Conservation (phyloP, 2,797 vertebrate species). For the Pseudochirops corinnae region DNA sequence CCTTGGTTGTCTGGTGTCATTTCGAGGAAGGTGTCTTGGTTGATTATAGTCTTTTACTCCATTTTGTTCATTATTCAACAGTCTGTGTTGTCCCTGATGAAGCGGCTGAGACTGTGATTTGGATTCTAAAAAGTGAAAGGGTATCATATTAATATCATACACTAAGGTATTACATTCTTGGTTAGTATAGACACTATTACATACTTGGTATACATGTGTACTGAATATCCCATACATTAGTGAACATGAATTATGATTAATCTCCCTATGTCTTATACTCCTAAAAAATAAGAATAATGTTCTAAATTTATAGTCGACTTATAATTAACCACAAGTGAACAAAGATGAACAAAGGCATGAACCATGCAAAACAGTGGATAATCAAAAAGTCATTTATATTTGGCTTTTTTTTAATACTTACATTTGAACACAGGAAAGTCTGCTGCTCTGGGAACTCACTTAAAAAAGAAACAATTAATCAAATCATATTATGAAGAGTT, state of each 20-base stretch:
- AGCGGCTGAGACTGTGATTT: conserved; percentile 89
- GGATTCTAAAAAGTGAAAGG: conserved; percentile 88
- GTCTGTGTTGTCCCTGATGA: conserved; percentile 87
- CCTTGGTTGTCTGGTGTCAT: conserved; percentile 91
- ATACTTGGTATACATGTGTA: background rate
- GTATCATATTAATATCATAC: conserved; percentile 57
- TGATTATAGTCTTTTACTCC: conserved; percentile 89
- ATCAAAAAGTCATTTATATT: conserved; percentile 50
- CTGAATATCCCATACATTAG: background rate
- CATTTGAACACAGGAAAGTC: background rate
- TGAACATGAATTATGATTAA: conserved; percentile 12
- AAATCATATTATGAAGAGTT: conserved; percentile 31
- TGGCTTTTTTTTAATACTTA: conserved; percentile 13
- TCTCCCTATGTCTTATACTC: background rate
- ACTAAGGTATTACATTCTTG: background rate
- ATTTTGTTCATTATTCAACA: conserved; percentile 87
- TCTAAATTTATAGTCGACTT: conserved; percentile 26
- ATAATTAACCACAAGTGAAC: conserved; percentile 26
- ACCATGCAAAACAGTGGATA: conserved; percentile 35
- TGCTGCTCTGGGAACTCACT: conserved; percentile 24
- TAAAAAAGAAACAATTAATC: conserved; percentile 29
- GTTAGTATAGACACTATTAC: background rate
- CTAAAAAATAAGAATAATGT: background rate
- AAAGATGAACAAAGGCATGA: conserved; percentile 40
- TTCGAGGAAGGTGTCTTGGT: conserved; percentile 88